phyloP scores from a whole-genome alignment of 2,113 vertebrate species.

The Erythrolamprus reginae region DNA sequence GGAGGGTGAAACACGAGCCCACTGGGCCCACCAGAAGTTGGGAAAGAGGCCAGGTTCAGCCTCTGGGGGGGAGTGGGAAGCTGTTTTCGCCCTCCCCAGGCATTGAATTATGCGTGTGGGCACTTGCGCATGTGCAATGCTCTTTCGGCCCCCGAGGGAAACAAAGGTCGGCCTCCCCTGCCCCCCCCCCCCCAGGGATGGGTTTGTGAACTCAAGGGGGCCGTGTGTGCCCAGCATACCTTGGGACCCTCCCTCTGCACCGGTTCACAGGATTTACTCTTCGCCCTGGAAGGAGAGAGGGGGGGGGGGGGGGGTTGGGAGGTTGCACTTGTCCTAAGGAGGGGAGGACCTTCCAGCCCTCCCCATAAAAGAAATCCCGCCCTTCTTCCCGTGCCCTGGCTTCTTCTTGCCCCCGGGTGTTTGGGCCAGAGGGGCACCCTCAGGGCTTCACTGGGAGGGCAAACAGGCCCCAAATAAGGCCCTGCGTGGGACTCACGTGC shows the following conservation, averaged over 20 bases:
- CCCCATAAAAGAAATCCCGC: too few species aligned
- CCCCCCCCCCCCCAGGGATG: not conserved
- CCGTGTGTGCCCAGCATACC: slow-evolving; percentile 61
- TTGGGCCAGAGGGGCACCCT: not conserved
- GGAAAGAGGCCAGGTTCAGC: too few species aligned
- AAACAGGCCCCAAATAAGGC: accelerated
- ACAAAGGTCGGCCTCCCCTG: too few species aligned
- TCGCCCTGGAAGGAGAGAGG: slow-evolving; percentile 71
- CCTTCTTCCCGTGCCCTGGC: not conserved
- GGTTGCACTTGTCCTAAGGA: not conserved
- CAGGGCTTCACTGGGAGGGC: too few species aligned
- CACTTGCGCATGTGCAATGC: too few species aligned
- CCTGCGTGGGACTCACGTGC: slow-evolving; percentile 61
- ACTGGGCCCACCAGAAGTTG: too few species aligned
- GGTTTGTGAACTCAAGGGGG: not conserved
- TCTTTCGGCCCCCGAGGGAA: too few species aligned
- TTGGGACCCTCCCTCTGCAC: slow-evolving; percentile 92
- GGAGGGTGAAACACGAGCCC: too few species aligned
- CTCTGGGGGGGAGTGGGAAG: too few species aligned
- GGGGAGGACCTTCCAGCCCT: not conserved
- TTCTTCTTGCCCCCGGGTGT: accelerated
- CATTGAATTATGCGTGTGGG: too few species aligned
- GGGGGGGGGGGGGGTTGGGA: not conserved
- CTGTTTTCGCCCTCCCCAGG: too few species aligned
- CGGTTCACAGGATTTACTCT: slow-evolving; percentile 81